These are phyloP conservation scores for Clepsis dumicolana DNA, from an alignment of 2,888 invertebrate species.

Conservation along the genomic window DNA sequence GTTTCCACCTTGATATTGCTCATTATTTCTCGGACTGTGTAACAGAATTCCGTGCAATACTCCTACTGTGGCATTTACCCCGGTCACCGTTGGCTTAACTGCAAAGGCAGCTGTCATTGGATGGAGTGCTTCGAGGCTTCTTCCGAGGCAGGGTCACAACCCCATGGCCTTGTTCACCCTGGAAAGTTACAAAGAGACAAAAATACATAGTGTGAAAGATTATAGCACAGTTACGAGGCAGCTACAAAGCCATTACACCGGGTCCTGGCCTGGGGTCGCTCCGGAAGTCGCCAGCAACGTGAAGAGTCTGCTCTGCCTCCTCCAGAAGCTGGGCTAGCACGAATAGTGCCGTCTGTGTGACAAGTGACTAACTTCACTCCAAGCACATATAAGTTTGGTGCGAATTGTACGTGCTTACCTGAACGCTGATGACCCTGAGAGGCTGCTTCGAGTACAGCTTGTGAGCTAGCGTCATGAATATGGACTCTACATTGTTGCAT, in stretches of 20 bases:
- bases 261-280: too few relatives aligned
- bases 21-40: background rate
- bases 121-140: slow-evolving; percentile 52
- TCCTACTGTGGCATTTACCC: background rate
- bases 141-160: slow-evolving; percentile 68
- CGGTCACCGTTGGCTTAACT: slow-evolving; percentile 56
- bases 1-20: too few relatives aligned
- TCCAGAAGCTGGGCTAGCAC: too few relatives aligned
- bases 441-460: slow-evolving; percentile 87
- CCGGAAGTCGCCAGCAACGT: too few relatives aligned
- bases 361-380: too few relatives aligned
- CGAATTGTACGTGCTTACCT: slow-evolving; percentile 57
- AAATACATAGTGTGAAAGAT: too few relatives aligned
- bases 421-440: slow-evolving; percentile 71
- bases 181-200: too few relatives aligned
- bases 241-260: too few relatives aligned
- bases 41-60: background rate
- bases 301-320: too few relatives aligned
- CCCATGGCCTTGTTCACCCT: slow-evolving; percentile 71
- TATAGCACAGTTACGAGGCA: too few relatives aligned
- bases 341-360: too few relatives aligned
- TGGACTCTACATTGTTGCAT: slow-evolving; percentile 92
- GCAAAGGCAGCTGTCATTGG: slow-evolving; percentile 66
- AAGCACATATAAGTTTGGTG: too few relatives aligned
- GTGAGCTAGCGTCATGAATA: slow-evolving; percentile 93